Conservation (phyloP, 2,888 invertebrate species). For the Escarpia spicata region DNA sequence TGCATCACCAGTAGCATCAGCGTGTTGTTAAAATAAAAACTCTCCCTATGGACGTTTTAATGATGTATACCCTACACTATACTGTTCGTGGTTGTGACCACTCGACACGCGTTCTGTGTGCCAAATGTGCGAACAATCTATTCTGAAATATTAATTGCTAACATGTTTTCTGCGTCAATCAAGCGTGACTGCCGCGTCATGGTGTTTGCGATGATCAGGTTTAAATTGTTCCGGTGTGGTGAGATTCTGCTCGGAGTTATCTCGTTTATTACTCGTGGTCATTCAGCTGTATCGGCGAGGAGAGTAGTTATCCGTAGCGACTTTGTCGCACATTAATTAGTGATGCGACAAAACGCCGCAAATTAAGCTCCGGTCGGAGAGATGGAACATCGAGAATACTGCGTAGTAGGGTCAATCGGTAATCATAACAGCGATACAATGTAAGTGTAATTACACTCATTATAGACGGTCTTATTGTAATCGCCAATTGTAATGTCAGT, state of each 20-base stretch:
- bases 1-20: neutral
- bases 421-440: neutral
- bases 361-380: neutral
- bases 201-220: neutral
- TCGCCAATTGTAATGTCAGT: neutral
- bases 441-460: neutral
- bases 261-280: neutral
- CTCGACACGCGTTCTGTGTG: neutral
- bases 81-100: neutral
- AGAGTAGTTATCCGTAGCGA: neutral
- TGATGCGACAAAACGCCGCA: neutral
- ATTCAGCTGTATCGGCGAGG: neutral
- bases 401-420: neutral
- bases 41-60: neutral
- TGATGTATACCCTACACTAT: no score
- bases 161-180: neutral
- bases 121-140: neutral
- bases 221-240: neutral
- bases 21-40: neutral
- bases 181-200: neutral
- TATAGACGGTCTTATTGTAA: neutral
- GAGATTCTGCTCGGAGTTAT: neutral
- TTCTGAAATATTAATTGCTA: neutral
- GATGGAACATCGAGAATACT: neutral
- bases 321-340: neutral